Evolutionary conservation across 2,113 vertebrate genomes (phyloP).

Genomic region (Dasypus novemcinctus): DNA sequence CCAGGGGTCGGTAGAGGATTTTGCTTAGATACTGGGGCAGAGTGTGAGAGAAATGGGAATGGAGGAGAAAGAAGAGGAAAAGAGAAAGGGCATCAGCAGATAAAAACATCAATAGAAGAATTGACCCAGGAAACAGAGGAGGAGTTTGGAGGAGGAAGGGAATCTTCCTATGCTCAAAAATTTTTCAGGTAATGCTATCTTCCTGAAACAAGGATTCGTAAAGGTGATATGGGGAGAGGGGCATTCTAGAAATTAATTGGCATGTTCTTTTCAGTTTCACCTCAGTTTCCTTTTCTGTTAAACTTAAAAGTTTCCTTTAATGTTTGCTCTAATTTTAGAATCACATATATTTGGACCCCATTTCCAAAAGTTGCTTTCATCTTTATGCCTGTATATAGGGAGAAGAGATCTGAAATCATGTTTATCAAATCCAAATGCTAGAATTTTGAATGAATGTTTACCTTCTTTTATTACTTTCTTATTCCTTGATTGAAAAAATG

Average conservation of each 20-base stretch:
- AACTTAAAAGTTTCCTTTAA: neutral
- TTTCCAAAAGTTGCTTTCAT: neutral
- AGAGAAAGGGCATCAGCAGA: neutral
- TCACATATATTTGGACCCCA: neutral
- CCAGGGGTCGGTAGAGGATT: neutral
- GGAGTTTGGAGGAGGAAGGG: neutral
- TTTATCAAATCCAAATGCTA: neutral
- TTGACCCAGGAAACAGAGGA: neutral
- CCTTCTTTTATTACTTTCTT: neutral
- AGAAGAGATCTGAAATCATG: neutral
- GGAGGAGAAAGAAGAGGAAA: neutral
- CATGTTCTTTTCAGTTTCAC: neutral
- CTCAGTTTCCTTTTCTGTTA: neutral
- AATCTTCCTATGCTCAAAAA: neutral
- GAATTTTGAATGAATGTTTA: neutral
- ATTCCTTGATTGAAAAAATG: neutral
- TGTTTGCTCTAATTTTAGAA: neutral
- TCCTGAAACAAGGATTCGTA: neutral
- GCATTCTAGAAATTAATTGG: neutral
- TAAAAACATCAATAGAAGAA: neutral
- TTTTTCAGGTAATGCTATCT: neutral
- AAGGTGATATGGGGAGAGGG: neutral
- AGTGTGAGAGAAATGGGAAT: neutral
- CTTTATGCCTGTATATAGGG: neutral
- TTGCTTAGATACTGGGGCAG: neutral